Conservation (phyloP, 2,888 invertebrate species). For the Arge pagana region DNA sequence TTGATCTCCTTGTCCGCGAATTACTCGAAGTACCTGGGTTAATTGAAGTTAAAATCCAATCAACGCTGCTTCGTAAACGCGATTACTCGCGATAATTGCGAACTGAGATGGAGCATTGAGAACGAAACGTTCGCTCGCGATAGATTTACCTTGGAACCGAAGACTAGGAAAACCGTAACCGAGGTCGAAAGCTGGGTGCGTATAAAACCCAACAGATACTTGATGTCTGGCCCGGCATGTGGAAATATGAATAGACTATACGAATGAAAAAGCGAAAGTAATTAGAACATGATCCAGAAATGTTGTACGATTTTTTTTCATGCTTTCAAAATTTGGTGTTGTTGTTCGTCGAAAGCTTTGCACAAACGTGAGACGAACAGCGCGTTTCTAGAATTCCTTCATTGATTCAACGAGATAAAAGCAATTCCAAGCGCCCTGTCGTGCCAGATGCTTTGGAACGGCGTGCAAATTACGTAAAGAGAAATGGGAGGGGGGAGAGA, state of each 20-base stretch:
- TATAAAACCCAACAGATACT: conserved; percentile 89
- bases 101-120: no score
- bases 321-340: no score
- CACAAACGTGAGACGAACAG: no score
- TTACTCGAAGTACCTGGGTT: conserved; percentile 74
- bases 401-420: no score
- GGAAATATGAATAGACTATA: conserved; percentile 84
- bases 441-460: no score
- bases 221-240: conserved; percentile 87
- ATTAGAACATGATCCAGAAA: background rate
- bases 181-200: conserved; percentile 91
- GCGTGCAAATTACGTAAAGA: no score
- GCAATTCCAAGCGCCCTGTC: no score
- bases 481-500: no score
- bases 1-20: conserved; percentile 85
- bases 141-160: conserved; percentile 77
- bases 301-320: no score
- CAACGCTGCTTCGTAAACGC: background rate
- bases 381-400: no score
- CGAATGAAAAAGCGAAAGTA: conserved; percentile 34
- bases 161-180: conserved; percentile 81
- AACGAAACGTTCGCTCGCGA: conserved; percentile 5
- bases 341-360: no score
- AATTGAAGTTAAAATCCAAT: background rate
- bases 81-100: no score